Base-by-base conservation (phyloP, 2,888 invertebrate species). In the Aspidiotus destructor region DNA sequence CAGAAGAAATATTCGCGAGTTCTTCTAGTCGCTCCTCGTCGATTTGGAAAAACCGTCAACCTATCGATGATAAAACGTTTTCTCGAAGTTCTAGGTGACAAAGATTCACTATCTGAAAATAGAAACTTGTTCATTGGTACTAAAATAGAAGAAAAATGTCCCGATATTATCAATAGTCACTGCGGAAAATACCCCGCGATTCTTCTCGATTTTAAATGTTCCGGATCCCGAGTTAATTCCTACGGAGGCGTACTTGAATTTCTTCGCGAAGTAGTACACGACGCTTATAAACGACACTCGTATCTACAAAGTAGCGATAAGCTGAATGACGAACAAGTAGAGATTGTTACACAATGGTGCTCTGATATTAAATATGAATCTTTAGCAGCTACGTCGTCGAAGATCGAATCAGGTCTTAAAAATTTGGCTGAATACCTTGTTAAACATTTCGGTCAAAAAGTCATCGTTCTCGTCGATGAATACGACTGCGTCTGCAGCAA, bases 101-200 rank as follows among this genome's bases (percentile, higher is more conserved):
- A 55, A 55, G 55, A 10, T 13, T 10, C 55, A 13, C 16, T 16
- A n/a, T 55, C 55, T 55, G 55, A 55, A n/a, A 55, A 55, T 55
- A 55, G 55, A 15, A 55, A 55, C 8, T 55, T 55, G n/a, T 55
- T 55, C 55, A 55, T 13, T 8, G 48, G 48, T 15, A 55, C 55
- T 55, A 55, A 55, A 16, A 15, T 55, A 55, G 55, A 8, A n/a
- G n/a, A 55, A 55, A n/a, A 55, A 15, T 55, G 55, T 55, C 55
- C 55, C 15, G 55, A n/a, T 15, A 8, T 55, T 55, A 10, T 55
- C 13, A 55, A 8, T 55, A n/a, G 8, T 8, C 55, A 55, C 16
- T 55, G 9, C n/a, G 55, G 16, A 55, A 55, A 55, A 55, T 55
- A 55, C n/a, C 55, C 55, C 15, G n/a, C 15, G 8, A 55, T 55